Evolutionary conservation across 2,113 vertebrate genomes (phyloP).

Genomic region (Theropithecus gelada): DNA sequence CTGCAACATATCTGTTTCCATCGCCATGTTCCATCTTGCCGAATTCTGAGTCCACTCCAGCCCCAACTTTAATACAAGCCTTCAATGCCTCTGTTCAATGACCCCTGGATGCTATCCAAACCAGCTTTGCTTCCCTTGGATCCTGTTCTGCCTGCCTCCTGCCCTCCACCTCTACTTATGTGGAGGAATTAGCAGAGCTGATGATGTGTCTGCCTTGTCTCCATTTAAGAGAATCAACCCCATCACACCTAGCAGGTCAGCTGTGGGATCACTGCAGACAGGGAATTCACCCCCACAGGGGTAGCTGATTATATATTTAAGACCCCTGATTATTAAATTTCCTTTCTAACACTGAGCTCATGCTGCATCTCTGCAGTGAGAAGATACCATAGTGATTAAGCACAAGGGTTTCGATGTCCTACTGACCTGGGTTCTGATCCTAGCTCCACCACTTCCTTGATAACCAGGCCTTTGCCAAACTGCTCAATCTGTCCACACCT

Average conservation of each 20-base stretch:
- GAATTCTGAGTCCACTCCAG: not conserved
- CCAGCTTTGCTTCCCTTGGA: not conserved
- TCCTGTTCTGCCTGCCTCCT: not conserved
- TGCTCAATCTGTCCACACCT: not conserved
- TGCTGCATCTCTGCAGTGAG: accelerated
- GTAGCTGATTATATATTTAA: not conserved
- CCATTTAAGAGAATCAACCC: not conserved
- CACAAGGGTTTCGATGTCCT: too few species aligned
- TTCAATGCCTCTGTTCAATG: not conserved
- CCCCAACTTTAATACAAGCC: not conserved
- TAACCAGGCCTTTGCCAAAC: not conserved
- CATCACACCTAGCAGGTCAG: not conserved
- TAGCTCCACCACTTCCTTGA: not conserved
- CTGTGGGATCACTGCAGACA: not conserved
- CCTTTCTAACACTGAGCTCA: not conserved
- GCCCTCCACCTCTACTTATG: not conserved
- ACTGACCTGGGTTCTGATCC: not conserved
- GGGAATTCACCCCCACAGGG: not conserved
- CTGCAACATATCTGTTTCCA: too few species aligned
- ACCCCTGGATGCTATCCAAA: not conserved
- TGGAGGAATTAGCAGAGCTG: not conserved
- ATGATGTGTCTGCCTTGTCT: not conserved
- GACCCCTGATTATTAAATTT: not conserved
- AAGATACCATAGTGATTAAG: not conserved
- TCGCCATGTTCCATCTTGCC: not conserved